Evolutionary conservation across 2,797 vertebrate species (phyloP).

Genomic region (Girardinus metallicus): DNA sequence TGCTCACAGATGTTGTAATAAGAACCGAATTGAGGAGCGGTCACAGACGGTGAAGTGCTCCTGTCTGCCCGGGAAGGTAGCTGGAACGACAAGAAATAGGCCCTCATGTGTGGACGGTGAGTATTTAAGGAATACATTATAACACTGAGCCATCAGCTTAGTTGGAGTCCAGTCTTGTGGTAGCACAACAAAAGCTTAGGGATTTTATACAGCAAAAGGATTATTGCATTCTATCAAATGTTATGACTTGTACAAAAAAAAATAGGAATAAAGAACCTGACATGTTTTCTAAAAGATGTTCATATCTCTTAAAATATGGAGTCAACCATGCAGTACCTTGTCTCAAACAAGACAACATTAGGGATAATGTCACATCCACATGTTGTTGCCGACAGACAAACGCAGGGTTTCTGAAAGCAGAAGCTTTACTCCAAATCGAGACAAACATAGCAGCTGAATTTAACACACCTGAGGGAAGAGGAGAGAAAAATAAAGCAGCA

Average conservation of each 20-base stretch:
- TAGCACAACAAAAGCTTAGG: background rate
- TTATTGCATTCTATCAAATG: slow-evolving; percentile 18
- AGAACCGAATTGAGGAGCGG: slow-evolving; percentile 98
- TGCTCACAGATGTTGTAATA: slow-evolving; percentile 99
- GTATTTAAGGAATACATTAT: slow-evolving; percentile 53
- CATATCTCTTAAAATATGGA: slow-evolving; percentile 40
- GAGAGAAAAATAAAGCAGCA: slow-evolving; percentile 32
- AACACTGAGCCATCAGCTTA: background rate
- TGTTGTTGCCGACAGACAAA: slow-evolving; percentile 65
- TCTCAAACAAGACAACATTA: slow-evolving; percentile 72
- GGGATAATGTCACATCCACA: slow-evolving; percentile 70
- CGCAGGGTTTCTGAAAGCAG: slow-evolving; percentile 48
- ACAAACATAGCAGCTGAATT: slow-evolving; percentile 47
- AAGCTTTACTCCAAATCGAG: slow-evolving; percentile 51
- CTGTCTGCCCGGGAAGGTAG: slow-evolving; percentile 97
- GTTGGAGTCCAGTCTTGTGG: background rate
- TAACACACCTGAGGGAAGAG: slow-evolving; percentile 47
- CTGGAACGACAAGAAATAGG: slow-evolving; percentile 95
- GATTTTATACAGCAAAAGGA: slow-evolving; percentile 6
- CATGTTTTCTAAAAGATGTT: slow-evolving; percentile 43
- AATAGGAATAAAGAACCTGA: slow-evolving; percentile 4
- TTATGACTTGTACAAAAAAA: slow-evolving; percentile 8
- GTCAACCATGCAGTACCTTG: slow-evolving; percentile 58
- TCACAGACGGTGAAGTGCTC: slow-evolving; percentile 99
- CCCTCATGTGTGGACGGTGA: slow-evolving; percentile 98